Evolutionary conservation across 2,888 invertebrate genomes (phyloP).

Genomic region (Campopleginae sp.): DNA sequence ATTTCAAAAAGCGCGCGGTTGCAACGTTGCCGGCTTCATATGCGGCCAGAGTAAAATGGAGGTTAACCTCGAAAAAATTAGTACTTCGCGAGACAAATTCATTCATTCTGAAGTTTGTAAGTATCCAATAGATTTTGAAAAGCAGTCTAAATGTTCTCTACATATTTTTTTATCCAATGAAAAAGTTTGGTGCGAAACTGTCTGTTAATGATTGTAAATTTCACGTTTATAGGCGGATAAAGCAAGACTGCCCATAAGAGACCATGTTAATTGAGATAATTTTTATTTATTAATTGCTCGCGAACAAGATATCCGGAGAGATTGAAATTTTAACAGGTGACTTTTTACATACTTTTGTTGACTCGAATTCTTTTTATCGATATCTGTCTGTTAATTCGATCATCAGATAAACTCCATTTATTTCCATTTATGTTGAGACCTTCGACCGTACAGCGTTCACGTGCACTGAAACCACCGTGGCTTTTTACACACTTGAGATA

Average conservation of each 20-base stretch:
- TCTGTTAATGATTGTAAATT: slow-evolving; percentile 48
- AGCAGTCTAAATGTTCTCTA: slow-evolving; percentile 40
- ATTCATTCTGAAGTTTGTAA: slow-evolving; percentile 24
- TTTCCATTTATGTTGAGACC: slow-evolving; percentile 41
- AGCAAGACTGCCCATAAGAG: slow-evolving; percentile 26
- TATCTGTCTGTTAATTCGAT: too few species aligned
- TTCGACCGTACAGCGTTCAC: slow-evolving; percentile 36
- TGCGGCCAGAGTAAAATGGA: slow-evolving; percentile 32
- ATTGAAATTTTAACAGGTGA: slow-evolving; percentile 35
- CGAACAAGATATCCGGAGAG: slow-evolving; percentile 37
- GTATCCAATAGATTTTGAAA: slow-evolving; percentile 39
- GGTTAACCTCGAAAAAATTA: slow-evolving; percentile 28
- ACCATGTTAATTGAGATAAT: slow-evolving; percentile 33
- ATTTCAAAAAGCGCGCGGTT: slow-evolving; percentile 24
- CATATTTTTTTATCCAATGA: slow-evolving; percentile 38
- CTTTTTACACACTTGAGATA: slow-evolving; percentile 62
- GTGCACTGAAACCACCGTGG: slow-evolving; percentile 53
- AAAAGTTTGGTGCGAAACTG: slow-evolving; percentile 37
- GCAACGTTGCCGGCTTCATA: slow-evolving; percentile 36
- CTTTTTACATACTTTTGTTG: slow-evolving; percentile 30
- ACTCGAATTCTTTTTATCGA: slow-evolving; percentile 15
- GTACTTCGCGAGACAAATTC: slow-evolving; percentile 29
- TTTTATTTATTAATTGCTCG: slow-evolving; percentile 40
- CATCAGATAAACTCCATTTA: neutral
- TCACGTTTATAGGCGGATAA: slow-evolving; percentile 39